Base-by-base conservation (phyloP, 2,797 vertebrate species). In the Podarcis siculus region DNA sequence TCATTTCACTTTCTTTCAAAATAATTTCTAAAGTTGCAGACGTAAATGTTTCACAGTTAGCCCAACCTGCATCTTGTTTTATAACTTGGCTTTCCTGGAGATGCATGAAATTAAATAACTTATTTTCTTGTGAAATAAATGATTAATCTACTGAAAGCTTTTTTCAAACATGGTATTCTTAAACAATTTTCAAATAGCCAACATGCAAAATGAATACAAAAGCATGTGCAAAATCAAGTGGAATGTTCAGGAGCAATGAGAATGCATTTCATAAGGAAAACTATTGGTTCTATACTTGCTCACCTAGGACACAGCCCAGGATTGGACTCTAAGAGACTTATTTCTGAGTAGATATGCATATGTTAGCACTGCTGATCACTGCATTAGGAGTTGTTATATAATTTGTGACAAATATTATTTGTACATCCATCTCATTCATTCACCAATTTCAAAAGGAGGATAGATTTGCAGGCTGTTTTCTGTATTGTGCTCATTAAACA, bases 111-210 rank as follows among this genome's bases (percentile, higher is more conserved):
- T 94, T 37, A 86, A 90, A 87, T 92, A 91, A 81, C 32, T 73
- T 85, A 25, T 92, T 90, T 90, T 93, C 91, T 91, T 75, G 80
- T 85, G 87, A 94, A 89, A 92, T 92, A 92, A 95, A 93, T 95
- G 86, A 88, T 93, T 94, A 94, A 94, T 95, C 94, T 92, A 85
- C 93, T 91, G 75, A 72, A 85, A 30, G 27, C 85, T 93, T 94
- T 92, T 92, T 67, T 93, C 87, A 77, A 89, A 81, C 81, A 85
- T 79, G 10, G 2, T 82, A 77, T 90, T 92, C 89, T 81, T 86
- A 71, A 15, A 61, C 75, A 86, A 73, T 92, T 94, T 83, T 94
- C 88, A 87, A 92, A 72, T 82, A 94, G 67, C 93, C 90, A 30
- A 35, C 86, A 82, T 58, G 8, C 88, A 90, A 94, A 95, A 92